Base-by-base conservation (phyloP, 1,140 invertebrate species). In the Theocolax elegans region DNA sequence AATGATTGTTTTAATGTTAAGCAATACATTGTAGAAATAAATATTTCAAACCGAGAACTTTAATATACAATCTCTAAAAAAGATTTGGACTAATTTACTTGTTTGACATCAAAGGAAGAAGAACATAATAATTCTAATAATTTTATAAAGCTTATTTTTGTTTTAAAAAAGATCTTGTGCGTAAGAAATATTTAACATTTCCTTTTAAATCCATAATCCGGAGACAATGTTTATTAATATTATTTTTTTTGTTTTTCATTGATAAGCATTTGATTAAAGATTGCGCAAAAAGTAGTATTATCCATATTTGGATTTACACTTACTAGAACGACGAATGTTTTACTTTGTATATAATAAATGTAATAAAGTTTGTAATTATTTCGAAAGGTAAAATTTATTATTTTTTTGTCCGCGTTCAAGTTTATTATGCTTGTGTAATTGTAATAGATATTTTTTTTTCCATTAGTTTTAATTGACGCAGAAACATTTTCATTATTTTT, bases 221-320 rank as follows among this genome's bases (percentile, higher is more conserved):
- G 46, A 40, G 44, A 44, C 7, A n/a, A n/a, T n/a, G n/a, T n/a
- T n/a, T n/a, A n/a, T n/a, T n/a, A n/a, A 35, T 35, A 35, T 53
- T 59, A n/a, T 71, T 17, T 67, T 53, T 71, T 48, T 67, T 46
- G 56, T 56, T 23, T 62, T 66, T 35, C 48, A 67, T 56, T 35
- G n/a, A n/a, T 59, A 74, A 74, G 65, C 62, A 75, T 73, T 73
- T 72, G 38, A 60, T 56, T 74, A 35, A 54, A 44, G 27, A 10
- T 31, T 75, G 67, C 72, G 67, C 71, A 68, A 46, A 71, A 75
- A 73, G 27, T 53, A 31, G 25, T 8, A 31, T 54, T 35, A 35
- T 29, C 7, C 13, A 2, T 42, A 6, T 25, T 25, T 53, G 4
- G 10, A 6, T 35, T 7, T 49, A 35, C 35, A 53, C 10, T 19